These are phyloP conservation scores for Mus spicilegus DNA, from an alignment of 2,113 vertebrate genomes.

Conservation along the genomic window DNA sequence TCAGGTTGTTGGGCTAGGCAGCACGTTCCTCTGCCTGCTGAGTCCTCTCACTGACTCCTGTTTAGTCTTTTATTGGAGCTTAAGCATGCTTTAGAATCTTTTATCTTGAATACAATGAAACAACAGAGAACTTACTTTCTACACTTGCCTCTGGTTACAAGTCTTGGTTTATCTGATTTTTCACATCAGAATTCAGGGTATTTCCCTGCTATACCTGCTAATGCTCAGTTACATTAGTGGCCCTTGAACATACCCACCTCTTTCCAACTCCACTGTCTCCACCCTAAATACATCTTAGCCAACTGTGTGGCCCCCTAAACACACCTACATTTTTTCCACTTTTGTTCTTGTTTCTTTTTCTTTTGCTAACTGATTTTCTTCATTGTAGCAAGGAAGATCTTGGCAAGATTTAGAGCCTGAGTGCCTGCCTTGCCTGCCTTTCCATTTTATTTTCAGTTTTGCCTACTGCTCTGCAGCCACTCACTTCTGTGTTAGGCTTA, in stretches of 20 bases:
- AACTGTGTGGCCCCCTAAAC: neutral
- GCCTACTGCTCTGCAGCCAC: neutral
- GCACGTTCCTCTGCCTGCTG: neutral
- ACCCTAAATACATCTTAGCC: neutral
- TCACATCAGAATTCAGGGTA: neutral
- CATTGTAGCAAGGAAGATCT: neutral
- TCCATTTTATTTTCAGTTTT: neutral
- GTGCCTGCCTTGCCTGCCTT: neutral
- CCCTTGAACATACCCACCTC: neutral
- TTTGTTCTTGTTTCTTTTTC: neutral
- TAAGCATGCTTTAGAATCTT: neutral
- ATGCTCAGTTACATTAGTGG: neutral
- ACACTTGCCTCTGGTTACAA: neutral
- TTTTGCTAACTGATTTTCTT: neutral
- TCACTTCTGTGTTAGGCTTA: neutral
- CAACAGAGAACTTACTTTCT: neutral
- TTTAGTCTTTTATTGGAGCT: neutral
- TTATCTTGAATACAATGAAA: neutral
- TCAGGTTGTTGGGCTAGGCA: neutral
- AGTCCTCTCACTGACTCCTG: neutral
- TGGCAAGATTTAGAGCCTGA: neutral
- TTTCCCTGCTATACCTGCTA: neutral
- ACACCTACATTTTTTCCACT: neutral
- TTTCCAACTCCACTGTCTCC: neutral
- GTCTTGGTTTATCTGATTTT: neutral